These are phyloP conservation scores for Haliclystus octoradiatus DNA, from an alignment of 30 jellyfish, hydroid and myxozoan species.

Conservation along the genomic window DNA sequence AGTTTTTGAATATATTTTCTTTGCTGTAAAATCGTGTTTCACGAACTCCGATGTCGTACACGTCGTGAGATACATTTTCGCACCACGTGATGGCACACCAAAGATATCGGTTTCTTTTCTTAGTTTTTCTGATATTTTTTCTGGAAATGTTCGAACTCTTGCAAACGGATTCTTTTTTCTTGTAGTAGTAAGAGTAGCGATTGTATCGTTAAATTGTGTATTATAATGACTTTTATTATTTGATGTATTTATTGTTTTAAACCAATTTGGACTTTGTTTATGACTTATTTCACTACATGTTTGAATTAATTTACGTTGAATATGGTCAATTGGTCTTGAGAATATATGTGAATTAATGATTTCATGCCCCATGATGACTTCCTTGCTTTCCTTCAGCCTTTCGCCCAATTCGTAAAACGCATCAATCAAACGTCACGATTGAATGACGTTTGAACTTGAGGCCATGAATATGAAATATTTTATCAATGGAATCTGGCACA, in stretches of 20 bases:
- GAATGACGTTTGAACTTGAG: too few relatives aligned
- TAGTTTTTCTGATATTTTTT: too few relatives aligned
- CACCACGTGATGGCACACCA: background rate
- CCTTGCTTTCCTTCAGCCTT: too few relatives aligned
- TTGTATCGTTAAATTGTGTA: background rate
- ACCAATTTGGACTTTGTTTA: background rate
- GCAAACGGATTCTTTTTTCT: background rate
- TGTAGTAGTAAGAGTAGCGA: too few relatives aligned
- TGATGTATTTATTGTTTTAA: too few relatives aligned
- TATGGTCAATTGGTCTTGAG: background rate
- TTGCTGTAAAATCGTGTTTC: background rate
- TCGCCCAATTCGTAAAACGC: too few relatives aligned
- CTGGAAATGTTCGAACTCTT: background rate
- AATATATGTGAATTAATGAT: background rate
- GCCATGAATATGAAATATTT: too few relatives aligned
- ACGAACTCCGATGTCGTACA: background rate
- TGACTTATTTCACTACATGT: background rate
- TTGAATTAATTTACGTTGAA: background rate
- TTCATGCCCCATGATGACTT: background rate
- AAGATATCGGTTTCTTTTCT: background rate
- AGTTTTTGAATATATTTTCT: background rate
- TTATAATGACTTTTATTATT: background rate
- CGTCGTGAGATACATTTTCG: background rate
- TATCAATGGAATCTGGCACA: too few relatives aligned
- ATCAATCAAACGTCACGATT: too few relatives aligned